phyloP scores from a whole-genome alignment of 2,888 invertebrate species.

The Drosophila neoperkinsi region DNA sequence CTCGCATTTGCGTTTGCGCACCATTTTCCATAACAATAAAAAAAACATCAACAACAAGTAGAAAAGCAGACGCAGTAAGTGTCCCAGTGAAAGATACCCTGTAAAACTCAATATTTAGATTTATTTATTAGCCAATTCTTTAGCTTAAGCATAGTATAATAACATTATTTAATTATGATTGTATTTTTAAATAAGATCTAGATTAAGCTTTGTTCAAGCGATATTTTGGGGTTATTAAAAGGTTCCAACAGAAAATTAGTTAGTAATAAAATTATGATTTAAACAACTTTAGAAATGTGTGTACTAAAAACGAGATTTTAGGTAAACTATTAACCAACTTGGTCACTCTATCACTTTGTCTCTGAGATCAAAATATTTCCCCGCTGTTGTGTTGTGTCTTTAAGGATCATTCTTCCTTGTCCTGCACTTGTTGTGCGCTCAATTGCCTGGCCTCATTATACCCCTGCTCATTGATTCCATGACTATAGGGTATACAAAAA shows the following conservation, averaged over 20 bases:
- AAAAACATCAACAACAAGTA: constrained; percentile 37
- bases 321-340: background rate
- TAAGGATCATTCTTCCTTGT: background rate
- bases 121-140: background rate
- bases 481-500: constrained; percentile 20
- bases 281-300: background rate
- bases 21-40: constrained; percentile 75
- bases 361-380: background rate
- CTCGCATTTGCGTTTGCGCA: constrained; percentile 79
- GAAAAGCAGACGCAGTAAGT: background rate
- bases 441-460: background rate
- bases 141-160: background rate
- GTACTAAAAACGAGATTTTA: too few relatives aligned
- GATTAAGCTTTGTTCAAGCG: background rate
- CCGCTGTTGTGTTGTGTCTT: background rate
- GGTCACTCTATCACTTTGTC: background rate
- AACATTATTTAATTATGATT: background rate
- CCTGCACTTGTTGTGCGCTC: background rate
- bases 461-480: background rate
- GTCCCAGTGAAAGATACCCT: constrained; percentile 7
- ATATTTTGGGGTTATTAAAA: background rate
- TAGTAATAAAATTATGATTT: background rate
- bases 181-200: background rate
- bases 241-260: background rate
- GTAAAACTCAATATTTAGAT: background rate